A percentile compares a stretch with the other conserved stretches of the same genome.
Evolutionary conservation across 2,888 invertebrate species (phyloP).

Genomic region (Ceriagrion tenellum): DNA sequence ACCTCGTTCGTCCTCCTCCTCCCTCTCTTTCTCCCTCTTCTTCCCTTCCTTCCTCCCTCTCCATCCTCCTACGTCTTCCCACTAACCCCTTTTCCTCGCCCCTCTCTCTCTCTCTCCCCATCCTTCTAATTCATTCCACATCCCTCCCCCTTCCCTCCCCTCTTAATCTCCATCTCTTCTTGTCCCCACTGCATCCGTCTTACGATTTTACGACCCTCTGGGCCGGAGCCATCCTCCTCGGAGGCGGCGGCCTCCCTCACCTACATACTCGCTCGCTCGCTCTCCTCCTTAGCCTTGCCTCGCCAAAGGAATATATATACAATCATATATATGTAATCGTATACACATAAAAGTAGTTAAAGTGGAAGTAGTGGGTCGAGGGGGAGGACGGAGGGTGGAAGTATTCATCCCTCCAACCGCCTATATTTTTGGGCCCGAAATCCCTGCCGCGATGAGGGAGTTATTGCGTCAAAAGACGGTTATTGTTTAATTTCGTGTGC

Average conservation of each 20-base stretch:
- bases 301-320: slow-evolving; percentile 20
- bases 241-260: slow-evolving; percentile 17
- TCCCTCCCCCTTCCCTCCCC: not conserved
- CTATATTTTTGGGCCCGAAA: slow-evolving; percentile 2
- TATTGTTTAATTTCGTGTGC: not conserved
- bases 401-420: slow-evolving; percentile 44
- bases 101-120: not conserved
- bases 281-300: not conserved
- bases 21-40: not conserved
- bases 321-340: no score
- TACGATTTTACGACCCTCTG: slow-evolving; percentile 58
- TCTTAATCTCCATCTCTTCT: not conserved
- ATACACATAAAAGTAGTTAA: slow-evolving; percentile 48
- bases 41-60: not conserved
- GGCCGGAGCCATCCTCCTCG: slow-evolving; percentile 10
- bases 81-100: slow-evolving; percentile 11
- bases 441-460: slow-evolving; percentile 18
- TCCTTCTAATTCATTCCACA: not conserved
- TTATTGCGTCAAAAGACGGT: not conserved
- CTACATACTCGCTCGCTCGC: not conserved
- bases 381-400: not conserved
- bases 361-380: slow-evolving; percentile 27
- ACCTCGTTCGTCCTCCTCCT: not conserved
- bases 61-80: not conserved
- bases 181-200: slow-evolving; percentile 67